Percentiles rank a stretch among this genome's conserved stretches.
phyloP scores from a whole-genome alignment of 1,140 invertebrate genomes.

The Parapsyche elsis region DNA sequence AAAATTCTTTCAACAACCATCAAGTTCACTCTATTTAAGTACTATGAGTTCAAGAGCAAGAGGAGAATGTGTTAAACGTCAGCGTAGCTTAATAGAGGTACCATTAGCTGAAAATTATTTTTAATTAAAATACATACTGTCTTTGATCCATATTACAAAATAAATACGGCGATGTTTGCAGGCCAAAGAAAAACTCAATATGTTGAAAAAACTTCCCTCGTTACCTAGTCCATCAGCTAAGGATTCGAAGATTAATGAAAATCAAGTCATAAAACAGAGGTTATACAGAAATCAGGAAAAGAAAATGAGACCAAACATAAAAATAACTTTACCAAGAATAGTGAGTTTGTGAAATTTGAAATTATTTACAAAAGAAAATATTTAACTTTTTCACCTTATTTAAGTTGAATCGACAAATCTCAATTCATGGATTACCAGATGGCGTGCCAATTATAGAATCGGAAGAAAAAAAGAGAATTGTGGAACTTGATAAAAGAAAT shows the following conservation, averaged over 20 bases:
- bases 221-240: neutral
- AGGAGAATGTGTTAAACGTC: slow-evolving; percentile 72
- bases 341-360: slow-evolving; percentile 30
- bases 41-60: slow-evolving; percentile 81
- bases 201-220: slow-evolving; percentile 1
- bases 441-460: slow-evolving; percentile 73
- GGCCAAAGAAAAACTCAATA: slow-evolving; percentile 18
- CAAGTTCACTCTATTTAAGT: slow-evolving; percentile 78
- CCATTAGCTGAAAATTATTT: slow-evolving; percentile 28
- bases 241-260: neutral
- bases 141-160: too few relatives aligned
- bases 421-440: slow-evolving; percentile 66
- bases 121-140: neutral
- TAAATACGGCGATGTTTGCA: too few relatives aligned
- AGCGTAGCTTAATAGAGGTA: slow-evolving; percentile 73
- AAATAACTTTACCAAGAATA: slow-evolving; percentile 33
- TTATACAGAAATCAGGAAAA: slow-evolving; percentile 53
- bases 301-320: slow-evolving; percentile 49
- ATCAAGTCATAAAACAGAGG: neutral
- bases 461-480: slow-evolving; percentile 73
- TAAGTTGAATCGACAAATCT: slow-evolving; percentile 5
- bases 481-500: slow-evolving; percentile 70
- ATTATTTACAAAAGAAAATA: neutral
- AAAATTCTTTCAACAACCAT: slow-evolving; percentile 75
- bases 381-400: neutral